Evolutionary conservation across 2,888 invertebrate species (phyloP), one percentile per base, ranked within the genome.

Genomic region (Drosophila sordidula): DNA sequence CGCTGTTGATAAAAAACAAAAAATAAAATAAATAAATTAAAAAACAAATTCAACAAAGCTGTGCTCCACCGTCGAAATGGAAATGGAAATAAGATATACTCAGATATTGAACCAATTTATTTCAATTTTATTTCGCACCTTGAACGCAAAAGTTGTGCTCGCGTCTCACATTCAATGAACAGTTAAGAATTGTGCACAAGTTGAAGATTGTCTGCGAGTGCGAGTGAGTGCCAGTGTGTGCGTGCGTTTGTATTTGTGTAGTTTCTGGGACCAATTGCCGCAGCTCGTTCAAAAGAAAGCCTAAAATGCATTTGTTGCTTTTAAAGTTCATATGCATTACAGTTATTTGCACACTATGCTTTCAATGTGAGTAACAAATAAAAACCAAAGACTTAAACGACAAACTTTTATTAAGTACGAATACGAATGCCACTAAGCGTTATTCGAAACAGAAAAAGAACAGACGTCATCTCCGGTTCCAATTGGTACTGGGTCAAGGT

Each of bases 101-200:
- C 67, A 65, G 42, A 77, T 78, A 78, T 80, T 80, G 85, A 61
- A 73, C 85, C 81, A 85, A 85, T 89, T 89, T 87, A 89, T 87
- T 89, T 89, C 71, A 87, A 89, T 85, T 75, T 78, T 68, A 75
- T 55, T 89, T 80, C 67, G 70, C 74, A 84, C 79, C 73, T 77
- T 75, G 69, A 57, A 70, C 69, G 67, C 71, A 59, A 50, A 71
- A 68, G 85, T 89, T 79, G 87, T 87, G 73, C 18, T 32, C 59
- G 65, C 63, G 44, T 56, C 61, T 14, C 16, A 18, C 38, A 47
- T 51, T 75, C 36, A 54, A 68, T 68, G 63, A 59, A 55, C 59
- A 49, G 56, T 46, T 73, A 50, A 73, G 68, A 61, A 63, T 57
- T 46, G 42, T 42, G 62, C 42, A 41, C 16, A 29, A 42, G 26